Evolutionary conservation across 2,888 invertebrate genomes (phyloP), one percentile per base, ranked within the genome.

Genomic region (Gastracanthus pulcherrimus): DNA sequence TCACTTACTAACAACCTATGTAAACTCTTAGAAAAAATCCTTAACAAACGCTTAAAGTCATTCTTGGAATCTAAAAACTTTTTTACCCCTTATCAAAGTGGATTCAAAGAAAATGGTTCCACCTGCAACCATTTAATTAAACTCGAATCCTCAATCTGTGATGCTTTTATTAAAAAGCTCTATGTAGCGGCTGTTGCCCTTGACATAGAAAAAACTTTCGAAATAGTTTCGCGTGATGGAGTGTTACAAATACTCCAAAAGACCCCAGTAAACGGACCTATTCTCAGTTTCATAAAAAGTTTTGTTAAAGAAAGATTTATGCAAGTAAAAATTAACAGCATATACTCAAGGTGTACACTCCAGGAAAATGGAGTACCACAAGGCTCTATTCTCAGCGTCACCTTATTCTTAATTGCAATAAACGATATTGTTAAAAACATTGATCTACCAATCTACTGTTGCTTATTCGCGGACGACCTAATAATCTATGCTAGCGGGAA

Each of bases 11-110:
- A 36, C 3, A 83, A 69, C n/a, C n/a, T n/a, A n/a, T n/a, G n/a
- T n/a, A n/a, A n/a, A n/a, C n/a, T n/a, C n/a, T n/a, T n/a, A 5
- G 78, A 84, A 76, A 83, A 76, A 71, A 67, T 82, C 0, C 6
- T 83, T 0, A 82, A 82, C 9, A 79, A 80, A 38, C 29, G 83
- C 26, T n/a, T 82, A 0, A 38, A 69, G 13, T 70, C 74, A 66
- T 34, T 66, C 2, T 26, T 83, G 23, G 31, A 82, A 62, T 2
- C 67, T 48, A 66, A 19, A 23, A 9, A 36, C 0, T 51, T 36
- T 31, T 55, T 55, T 36, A 23, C 26, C 23, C n/a, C 36, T n/a
- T 5, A 34, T 55, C 11, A 51, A 55, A 71, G 70, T 26, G 70
- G 55, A 4, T 55, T 71, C 16, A 2, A 36, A 36, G 16, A 55